Base-by-base conservation (phyloP, 2,113 vertebrate species). In the Boleophthalmus pectinirostris region DNA sequence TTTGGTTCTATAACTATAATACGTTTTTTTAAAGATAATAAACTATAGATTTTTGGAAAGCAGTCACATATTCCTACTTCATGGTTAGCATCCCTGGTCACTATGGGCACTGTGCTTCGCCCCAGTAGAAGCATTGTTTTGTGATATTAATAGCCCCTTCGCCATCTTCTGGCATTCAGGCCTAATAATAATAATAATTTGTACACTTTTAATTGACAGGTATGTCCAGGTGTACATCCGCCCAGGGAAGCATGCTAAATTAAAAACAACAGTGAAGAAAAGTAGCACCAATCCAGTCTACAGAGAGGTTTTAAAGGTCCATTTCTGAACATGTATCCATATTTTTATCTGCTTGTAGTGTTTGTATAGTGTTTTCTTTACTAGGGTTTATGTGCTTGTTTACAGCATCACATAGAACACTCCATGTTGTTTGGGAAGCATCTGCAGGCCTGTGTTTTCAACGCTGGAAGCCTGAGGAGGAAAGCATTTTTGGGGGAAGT, bases 401-500 rank as follows among this genome's bases (percentile, higher is more conserved):
- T 0, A 68, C 68, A 98, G 96, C 95, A 93, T 81, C 89, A 91
- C 54, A 90, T 96, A 70, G 94, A 94, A 66, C 88, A 70, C 15
- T 80, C 88, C 33, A 92, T 94, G 88, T 89, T 98, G 88, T 74
- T 58, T 69, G 90, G 88, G 10, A 93, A 93, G 68, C 89, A 88
- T 24, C 93, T 98, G 76, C 95, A 95, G 79, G 90, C 94, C 12
- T 93, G 95, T 0, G 95, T 97, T 89, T 99, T 96, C 96, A 96
- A 97, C 35, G 87, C 92, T 43, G 93, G 92, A 46, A 81, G 87
- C 0, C 92, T 98, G 67, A 91, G 84, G 70, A 89, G 87, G 68
- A 94, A 94, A 24, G 93, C 93, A 43, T 97, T 96, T 73, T 90
- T 98, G 2, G 97, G 97, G 14, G 94, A 97, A 82, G 95, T 96